Percentiles rank a stretch among this genome's conserved stretches.
Conservation (phyloP, 2,113 vertebrate species). For the Ammospiza nelsoni region DNA sequence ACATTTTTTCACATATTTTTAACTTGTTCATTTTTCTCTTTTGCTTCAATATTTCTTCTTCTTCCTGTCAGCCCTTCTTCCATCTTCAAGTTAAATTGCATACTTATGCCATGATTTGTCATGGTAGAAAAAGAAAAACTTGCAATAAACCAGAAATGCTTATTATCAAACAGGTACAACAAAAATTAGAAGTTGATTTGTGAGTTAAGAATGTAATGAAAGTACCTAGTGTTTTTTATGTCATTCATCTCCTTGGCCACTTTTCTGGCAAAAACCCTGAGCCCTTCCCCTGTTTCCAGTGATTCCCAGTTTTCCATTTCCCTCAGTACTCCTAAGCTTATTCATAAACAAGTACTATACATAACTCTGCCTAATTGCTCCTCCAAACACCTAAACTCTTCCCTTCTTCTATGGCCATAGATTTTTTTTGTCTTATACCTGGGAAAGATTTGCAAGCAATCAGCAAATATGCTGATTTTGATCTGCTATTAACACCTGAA, state of each 20-base stretch:
- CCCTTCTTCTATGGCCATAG: not conserved
- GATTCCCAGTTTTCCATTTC: not conserved
- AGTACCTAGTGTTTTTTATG: not conserved
- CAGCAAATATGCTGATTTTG: not conserved
- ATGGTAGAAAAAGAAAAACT: not conserved
- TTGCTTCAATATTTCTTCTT: not conserved
- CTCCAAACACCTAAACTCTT: not conserved
- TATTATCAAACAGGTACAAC: not conserved
- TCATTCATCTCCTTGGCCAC: not conserved
- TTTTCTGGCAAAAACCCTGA: not conserved
- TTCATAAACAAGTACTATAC: not conserved
- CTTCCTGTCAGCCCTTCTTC: not conserved
- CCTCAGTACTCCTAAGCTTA: not conserved
- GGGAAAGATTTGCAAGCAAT: not conserved
- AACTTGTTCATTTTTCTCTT: not conserved
- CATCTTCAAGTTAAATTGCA: not conserved
- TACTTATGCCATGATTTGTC: not conserved
- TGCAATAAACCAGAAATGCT: not conserved
- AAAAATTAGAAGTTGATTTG: not conserved
- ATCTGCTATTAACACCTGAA: not conserved
- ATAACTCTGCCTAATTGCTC: not conserved
- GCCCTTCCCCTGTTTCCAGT: not conserved
- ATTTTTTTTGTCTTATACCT: not conserved
- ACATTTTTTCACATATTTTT: not conserved
- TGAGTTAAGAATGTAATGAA: not conserved